A percentile compares a stretch with the other conserved stretches of the same genome.
These are phyloP conservation scores for Odontocerum albicorne DNA, from an alignment of 2,888 invertebrate species.

Conservation along the genomic window DNA sequence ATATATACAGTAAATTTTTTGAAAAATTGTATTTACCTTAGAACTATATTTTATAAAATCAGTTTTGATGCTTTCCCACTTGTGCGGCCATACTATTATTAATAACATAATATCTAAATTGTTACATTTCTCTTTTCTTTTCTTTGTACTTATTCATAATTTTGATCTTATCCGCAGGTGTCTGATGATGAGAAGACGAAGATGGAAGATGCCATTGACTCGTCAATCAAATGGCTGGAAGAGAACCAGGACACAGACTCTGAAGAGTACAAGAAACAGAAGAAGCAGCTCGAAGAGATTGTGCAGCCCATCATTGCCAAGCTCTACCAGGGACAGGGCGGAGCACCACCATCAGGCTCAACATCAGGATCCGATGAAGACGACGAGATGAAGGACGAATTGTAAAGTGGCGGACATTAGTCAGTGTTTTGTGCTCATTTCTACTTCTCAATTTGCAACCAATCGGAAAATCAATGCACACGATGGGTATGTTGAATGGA, in stretches of 20 bases:
- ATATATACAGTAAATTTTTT: too few species aligned
- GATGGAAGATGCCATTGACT: conserved; percentile 95
- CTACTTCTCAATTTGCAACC: too few species aligned
- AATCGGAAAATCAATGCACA: too few species aligned
- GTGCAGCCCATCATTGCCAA: conserved; percentile 98
- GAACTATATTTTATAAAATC: too few species aligned
- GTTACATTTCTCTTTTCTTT: background rate
- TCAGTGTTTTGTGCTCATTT: too few species aligned
- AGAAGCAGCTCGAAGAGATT: conserved; percentile 91
- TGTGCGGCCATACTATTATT: too few species aligned
- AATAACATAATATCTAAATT: too few species aligned
- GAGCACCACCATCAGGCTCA: conserved; percentile 70
- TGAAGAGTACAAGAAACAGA: conserved; percentile 92
- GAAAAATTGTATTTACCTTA: too few species aligned
- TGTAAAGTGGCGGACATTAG: conserved; percentile 59
- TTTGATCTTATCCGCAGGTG: conserved; percentile 42
- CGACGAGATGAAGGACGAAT: conserved; percentile 82
- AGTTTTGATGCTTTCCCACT: too few species aligned
- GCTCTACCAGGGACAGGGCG: conserved; percentile 87
- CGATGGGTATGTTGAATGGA: too few species aligned
- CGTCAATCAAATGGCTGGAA: conserved; percentile 97
- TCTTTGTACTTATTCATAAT: conserved; percentile 5
- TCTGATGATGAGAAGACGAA: conserved; percentile 90
- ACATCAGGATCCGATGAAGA: conserved; percentile 66
- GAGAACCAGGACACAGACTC: conserved; percentile 91